Percentiles rank a stretch among this genome's conserved stretches.
Evolutionary conservation across 2,797 vertebrate species (phyloP).

Genomic region (Typhlichthys eigenmanni): DNA sequence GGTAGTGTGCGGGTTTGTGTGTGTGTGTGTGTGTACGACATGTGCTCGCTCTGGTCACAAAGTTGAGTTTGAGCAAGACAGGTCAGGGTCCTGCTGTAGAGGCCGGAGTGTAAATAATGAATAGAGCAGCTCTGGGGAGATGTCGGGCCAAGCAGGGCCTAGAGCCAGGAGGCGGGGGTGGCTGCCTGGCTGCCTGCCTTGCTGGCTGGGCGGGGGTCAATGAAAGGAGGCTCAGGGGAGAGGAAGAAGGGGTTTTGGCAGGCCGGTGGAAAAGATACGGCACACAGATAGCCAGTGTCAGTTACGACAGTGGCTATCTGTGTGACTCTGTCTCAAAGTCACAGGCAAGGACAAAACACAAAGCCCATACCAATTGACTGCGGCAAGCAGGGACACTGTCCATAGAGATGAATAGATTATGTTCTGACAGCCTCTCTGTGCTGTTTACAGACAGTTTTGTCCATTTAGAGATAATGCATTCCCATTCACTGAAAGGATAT

Average conservation of each 20-base stretch:
- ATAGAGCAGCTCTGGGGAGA: slow-evolving; percentile 49
- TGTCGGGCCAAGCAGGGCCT: slow-evolving; percentile 21
- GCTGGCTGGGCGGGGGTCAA: neutral
- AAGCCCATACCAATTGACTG: slow-evolving; percentile 42
- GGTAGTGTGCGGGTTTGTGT: too few species aligned
- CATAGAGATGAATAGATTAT: slow-evolving; percentile 7
- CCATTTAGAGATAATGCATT: neutral
- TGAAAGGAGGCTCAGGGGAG: neutral
- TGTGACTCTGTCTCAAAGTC: slow-evolving; percentile 50
- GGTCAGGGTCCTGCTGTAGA: slow-evolving; percentile 27
- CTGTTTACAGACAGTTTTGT: neutral
- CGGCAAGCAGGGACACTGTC: neutral
- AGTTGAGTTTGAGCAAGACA: slow-evolving; percentile 34
- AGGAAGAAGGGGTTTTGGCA: slow-evolving; percentile 32
- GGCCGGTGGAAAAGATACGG: slow-evolving; percentile 52
- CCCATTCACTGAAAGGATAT: too few species aligned
- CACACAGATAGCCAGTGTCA: slow-evolving; percentile 65
- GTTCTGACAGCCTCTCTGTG: neutral
- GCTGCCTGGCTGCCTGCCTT: too few species aligned
- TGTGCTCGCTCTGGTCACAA: neutral
- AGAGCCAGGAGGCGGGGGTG: slow-evolving; percentile 20
- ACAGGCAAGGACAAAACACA: slow-evolving; percentile 60
- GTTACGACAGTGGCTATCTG: slow-evolving; percentile 46
- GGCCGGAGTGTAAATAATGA: slow-evolving; percentile 66
- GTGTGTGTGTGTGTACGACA: neutral